A percentile compares a stretch with the other conserved stretches of the same genome.
These are phyloP conservation scores for Siphlonurus alternatus DNA, from an alignment of 2,888 invertebrate genomes.

Conservation along the genomic window DNA sequence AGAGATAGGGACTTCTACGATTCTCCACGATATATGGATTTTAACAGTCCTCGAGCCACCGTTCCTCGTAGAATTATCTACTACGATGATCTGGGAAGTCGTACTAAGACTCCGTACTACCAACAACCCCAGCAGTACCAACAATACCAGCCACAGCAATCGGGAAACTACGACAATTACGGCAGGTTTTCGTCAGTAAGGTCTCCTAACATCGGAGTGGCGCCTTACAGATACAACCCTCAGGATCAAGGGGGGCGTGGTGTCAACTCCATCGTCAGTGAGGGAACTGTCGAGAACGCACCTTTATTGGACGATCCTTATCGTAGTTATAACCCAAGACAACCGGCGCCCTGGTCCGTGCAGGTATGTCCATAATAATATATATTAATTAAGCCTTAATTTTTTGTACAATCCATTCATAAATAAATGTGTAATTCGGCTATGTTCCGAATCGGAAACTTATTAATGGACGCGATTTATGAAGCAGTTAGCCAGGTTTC, in stretches of 20 bases:
- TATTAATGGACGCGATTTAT: too few species aligned
- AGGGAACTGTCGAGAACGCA: background rate
- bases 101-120: background rate
- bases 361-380: too few species aligned
- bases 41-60: background rate
- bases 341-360: conserved; percentile 15
- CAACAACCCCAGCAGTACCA: background rate
- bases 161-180: background rate
- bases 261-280: background rate
- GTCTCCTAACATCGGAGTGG: background rate
- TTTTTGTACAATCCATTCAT: too few species aligned
- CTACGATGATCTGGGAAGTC: background rate
- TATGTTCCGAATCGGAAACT: too few species aligned
- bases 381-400: too few species aligned
- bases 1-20: background rate
- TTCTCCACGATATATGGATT: background rate
- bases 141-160: background rate
- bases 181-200: background rate
- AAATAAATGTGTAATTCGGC: too few species aligned
- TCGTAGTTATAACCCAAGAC: conserved; percentile 15
- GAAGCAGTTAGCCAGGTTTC: too few species aligned
- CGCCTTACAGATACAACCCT: background rate
- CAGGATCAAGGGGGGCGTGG: background rate
- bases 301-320: conserved; percentile 12
- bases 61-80: background rate